Base-by-base conservation (phyloP, 1,140 invertebrate species). In the Dendroctonus ponderosae region DNA sequence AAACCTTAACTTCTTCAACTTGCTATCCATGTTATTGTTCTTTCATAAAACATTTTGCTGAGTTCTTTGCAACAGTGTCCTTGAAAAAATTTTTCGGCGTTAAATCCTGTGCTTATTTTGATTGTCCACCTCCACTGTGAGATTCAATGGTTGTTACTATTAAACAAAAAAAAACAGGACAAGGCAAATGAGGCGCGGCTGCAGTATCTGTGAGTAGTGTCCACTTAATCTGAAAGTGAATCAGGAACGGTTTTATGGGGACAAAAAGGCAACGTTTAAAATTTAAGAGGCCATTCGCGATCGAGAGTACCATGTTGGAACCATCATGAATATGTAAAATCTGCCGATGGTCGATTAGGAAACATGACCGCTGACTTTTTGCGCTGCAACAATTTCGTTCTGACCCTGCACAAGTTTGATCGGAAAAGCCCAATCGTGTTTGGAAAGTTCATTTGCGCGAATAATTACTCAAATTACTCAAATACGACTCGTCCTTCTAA, bases 321-420 rank as follows among this genome's bases (percentile, higher is more conserved):
- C 53, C 41, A 48, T 65, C 62, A 65, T 65, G 62, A 65, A 65
- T 65, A 65, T 65, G 62, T 65, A 65, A 65, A 65, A 65, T 65
- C 53, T 3, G 38, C 44, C 46, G 62, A 65, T 65, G 43, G 62
- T 58, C 62, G 62, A 65, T 65, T 65, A 65, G 62, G 14, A 49
- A 57, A 56, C 62, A 65, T 48, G 62, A 65, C 52, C 53, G 43
- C 54, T 8, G 39, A 54, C 8, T 65, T 65, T 58, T 58, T 51
- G 62, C 62, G 50, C 54, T 37, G 50, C 11, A 52, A 12, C 15
- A 9, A 12, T 14, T 11, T 14, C 44, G 12, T 46, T 46, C 12
- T 46, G 9, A 46, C 9, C 44, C 9, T 46, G 9, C 12, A 46
- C 12, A 12, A 12, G 12, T 11, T 46, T 14, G 12, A 11, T 46